Evolutionary conservation across 2,797 vertebrate genomes (phyloP).

Genomic region (Gila robusta): DNA sequence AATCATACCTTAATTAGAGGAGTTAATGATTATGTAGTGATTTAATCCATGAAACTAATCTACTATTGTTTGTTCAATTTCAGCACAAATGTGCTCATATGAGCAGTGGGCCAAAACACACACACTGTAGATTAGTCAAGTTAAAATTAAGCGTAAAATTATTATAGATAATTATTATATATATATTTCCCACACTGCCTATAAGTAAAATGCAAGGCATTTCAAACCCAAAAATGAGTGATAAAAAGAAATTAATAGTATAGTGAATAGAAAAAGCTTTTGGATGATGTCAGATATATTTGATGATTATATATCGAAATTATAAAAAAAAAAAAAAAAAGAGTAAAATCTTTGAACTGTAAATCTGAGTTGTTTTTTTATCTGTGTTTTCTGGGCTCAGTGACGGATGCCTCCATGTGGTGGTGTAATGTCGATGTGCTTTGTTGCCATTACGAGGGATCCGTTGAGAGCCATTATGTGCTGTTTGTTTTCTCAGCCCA

Average conservation of each 20-base stretch:
- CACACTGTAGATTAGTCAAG: neutral
- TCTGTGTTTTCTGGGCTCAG: slow-evolving; percentile 15
- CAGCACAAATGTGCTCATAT: neutral
- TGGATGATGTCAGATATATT: too few relatives aligned
- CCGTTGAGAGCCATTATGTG: slow-evolving; percentile 2
- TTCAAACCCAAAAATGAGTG: neutral
- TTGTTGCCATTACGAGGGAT: slow-evolving; percentile 10
- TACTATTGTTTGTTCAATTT: neutral
- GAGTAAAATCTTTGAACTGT: too few relatives aligned
- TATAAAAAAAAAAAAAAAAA: too few relatives aligned
- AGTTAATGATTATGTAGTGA: neutral
- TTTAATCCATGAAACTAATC: neutral
- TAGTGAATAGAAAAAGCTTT: too few relatives aligned
- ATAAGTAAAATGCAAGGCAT: neutral
- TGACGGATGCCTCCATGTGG: neutral
- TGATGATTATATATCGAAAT: too few relatives aligned
- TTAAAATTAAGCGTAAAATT: neutral
- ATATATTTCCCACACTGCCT: neutral
- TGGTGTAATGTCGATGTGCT: slow-evolving; percentile 24
- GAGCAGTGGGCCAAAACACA: neutral
- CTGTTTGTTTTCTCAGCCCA: slow-evolving; percentile 45
- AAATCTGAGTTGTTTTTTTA: too few relatives aligned
- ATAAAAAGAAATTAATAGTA: too few relatives aligned
- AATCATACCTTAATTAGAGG: neutral
- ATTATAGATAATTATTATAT: neutral